Percentiles rank a stretch among this genome's conserved stretches.
Conservation (phyloP, 2,888 invertebrate genomes). For the Eulithis prunata region DNA sequence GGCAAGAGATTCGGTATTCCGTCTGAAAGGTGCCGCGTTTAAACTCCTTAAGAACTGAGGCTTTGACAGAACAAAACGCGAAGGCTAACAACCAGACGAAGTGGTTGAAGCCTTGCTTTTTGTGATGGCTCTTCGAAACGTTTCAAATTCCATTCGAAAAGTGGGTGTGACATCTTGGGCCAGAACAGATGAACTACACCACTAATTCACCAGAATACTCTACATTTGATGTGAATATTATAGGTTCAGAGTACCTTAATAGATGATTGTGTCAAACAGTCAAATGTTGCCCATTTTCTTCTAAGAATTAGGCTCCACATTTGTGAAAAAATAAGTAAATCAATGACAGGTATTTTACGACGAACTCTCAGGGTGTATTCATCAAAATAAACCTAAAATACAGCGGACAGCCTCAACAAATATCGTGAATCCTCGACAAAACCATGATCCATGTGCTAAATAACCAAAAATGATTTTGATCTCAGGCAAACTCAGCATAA, state of each 20-base stretch:
- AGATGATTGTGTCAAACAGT: too few relatives aligned
- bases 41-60: background rate
- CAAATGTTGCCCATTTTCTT: too few relatives aligned
- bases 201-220: too few relatives aligned
- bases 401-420: background rate
- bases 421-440: background rate
- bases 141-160: too few relatives aligned
- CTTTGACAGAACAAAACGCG: background rate
- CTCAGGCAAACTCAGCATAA: too few relatives aligned
- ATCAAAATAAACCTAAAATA: background rate
- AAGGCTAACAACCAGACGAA: background rate
- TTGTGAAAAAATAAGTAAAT: background rate
- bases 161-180: too few relatives aligned
- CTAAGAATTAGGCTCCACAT: too few relatives aligned
- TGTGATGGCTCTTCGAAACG: background rate
- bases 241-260: too few relatives aligned
- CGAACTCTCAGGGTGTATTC: background rate
- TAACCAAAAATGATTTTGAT: background rate
- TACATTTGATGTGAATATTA: too few relatives aligned
- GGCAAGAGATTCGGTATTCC: conserved; percentile 36
- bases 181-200: too few relatives aligned
- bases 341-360: background rate
- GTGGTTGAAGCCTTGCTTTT: background rate
- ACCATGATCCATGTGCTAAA: background rate
- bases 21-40: background rate